phyloP scores from a whole-genome alignment of 2,888 invertebrate genomes.

The Hypomecis atomaria region DNA sequence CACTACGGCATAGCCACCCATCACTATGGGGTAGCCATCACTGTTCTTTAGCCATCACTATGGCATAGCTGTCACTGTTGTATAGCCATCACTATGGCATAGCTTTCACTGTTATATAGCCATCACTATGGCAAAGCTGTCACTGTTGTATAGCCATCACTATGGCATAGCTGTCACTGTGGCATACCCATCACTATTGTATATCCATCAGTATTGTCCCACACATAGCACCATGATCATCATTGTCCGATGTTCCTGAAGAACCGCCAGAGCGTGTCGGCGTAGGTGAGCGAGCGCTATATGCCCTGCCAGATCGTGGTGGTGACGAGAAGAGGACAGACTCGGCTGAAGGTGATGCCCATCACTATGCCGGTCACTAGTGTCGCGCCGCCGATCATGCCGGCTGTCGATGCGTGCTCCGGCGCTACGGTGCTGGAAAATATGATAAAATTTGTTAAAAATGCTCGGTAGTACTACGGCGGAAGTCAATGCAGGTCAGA shows the following conservation, averaged over 20 bases:
- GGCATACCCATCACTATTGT: slow-evolving; percentile 62
- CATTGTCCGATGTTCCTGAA: slow-evolving; percentile 46
- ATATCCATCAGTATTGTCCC: not conserved
- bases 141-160: too few relatives aligned
- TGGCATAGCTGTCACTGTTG: too few relatives aligned
- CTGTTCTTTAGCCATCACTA: too few relatives aligned
- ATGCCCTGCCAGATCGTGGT: slow-evolving; percentile 53
- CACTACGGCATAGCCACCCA: too few relatives aligned
- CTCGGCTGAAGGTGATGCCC: slow-evolving; percentile 91
- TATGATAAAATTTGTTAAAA: too few relatives aligned
- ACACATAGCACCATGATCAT: slow-evolving; percentile 18
- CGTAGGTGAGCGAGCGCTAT: slow-evolving; percentile 63
- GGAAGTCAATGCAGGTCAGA: too few relatives aligned
- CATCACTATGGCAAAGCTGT: too few relatives aligned
- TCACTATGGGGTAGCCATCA: too few relatives aligned
- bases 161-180: slow-evolving; percentile 32
- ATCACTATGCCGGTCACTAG: slow-evolving; percentile 94
- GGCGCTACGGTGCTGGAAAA: slow-evolving; percentile 91
- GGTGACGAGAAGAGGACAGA: slow-evolving; percentile 87
- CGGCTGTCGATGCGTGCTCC: slow-evolving; percentile 93
- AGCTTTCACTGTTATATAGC: too few relatives aligned
- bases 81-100: too few relatives aligned
- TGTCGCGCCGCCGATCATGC: slow-evolving; percentile 98
- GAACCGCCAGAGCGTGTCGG: slow-evolving; percentile 60
- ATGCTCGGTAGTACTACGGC: too few relatives aligned